Conservation (phyloP, 64 coral and sea anemone genomes). For the Acropora yongei region DNA sequence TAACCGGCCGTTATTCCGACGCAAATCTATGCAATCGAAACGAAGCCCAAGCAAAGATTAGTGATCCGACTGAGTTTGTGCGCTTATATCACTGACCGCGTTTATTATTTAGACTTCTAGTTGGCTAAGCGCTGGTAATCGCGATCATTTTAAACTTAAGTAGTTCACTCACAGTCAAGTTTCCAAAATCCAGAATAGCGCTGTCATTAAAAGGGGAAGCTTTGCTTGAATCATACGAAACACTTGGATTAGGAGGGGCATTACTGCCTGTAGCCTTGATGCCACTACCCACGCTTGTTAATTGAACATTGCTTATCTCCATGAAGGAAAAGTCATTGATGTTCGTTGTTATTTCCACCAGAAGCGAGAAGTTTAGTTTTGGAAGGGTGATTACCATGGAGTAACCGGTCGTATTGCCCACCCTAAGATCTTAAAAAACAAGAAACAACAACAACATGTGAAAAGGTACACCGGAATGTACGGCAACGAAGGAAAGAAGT, state of each 20-base stretch:
- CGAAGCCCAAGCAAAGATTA: no score
- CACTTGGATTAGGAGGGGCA: not conserved
- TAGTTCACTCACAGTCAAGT: slow-evolving; percentile 72
- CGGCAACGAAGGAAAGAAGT: not conserved
- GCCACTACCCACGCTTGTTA: slow-evolving; percentile 31
- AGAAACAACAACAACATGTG: not conserved
- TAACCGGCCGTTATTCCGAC: no score
- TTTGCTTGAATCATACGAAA: slow-evolving; percentile 42
- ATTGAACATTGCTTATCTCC: slow-evolving; percentile 70
- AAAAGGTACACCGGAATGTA: not conserved
- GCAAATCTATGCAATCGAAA: no score
- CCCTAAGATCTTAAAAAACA: slow-evolving; percentile 56
- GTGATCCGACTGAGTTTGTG: no score
- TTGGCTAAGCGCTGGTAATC: no score
- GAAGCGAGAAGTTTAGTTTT: slow-evolving; percentile 71
- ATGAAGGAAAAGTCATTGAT: slow-evolving; percentile 97
- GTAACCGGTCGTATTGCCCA: slow-evolving; percentile 67
- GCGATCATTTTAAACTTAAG: no score
- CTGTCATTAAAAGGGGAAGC: slow-evolving; percentile 65
- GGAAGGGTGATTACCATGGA: slow-evolving; percentile 80
- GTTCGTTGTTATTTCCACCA: slow-evolving; percentile 77
- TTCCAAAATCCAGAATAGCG: slow-evolving; percentile 84
- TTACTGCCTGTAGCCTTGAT: slow-evolving; percentile 22
- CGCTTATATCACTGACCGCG: no score
- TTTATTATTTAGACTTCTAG: no score